A percentile compares a stretch with the other conserved stretches of the same genome.
phyloP scores from a whole-genome alignment of 2,113 vertebrate species.

The Falcunculus frontatus region DNA sequence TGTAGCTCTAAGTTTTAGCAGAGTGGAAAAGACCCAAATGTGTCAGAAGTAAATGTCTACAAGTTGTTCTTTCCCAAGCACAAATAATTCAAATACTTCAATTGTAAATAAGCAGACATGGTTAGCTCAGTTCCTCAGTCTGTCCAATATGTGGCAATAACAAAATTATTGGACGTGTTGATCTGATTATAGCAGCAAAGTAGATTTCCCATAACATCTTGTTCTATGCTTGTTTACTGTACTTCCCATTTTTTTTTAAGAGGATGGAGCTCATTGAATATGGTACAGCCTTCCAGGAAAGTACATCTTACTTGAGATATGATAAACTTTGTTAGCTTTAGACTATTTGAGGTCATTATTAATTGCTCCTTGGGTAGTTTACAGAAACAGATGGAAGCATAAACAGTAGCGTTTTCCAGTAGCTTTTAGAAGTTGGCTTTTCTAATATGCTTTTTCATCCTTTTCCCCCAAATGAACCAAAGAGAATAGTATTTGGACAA shows the following conservation, averaged over 20 bases:
- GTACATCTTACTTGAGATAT: neutral
- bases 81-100: neutral
- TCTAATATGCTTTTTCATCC: conserved; percentile 33
- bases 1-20: conserved; percentile 14
- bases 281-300: neutral
- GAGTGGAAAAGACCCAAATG: conserved; percentile 35
- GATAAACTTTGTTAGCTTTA: conserved; percentile 12
- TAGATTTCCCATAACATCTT: conserved; percentile 26
- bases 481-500: conserved; percentile 58
- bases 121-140: neutral
- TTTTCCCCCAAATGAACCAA: conserved; percentile 26
- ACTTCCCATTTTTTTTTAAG: neutral
- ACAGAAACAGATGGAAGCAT: neutral
- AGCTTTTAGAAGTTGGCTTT: conserved; percentile 16
- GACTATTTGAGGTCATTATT: conserved; percentile 4
- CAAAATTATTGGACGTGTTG: neutral
- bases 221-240: neutral
- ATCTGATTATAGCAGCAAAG: neutral
- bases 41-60: neutral
- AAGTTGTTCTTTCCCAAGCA: neutral
- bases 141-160: neutral
- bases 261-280: neutral
- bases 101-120: neutral
- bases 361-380: conserved; percentile 12
- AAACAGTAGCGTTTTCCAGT: conserved; percentile 10